phyloP scores from a whole-genome alignment of 2,888 invertebrate species.

The Masnerella sp. region DNA sequence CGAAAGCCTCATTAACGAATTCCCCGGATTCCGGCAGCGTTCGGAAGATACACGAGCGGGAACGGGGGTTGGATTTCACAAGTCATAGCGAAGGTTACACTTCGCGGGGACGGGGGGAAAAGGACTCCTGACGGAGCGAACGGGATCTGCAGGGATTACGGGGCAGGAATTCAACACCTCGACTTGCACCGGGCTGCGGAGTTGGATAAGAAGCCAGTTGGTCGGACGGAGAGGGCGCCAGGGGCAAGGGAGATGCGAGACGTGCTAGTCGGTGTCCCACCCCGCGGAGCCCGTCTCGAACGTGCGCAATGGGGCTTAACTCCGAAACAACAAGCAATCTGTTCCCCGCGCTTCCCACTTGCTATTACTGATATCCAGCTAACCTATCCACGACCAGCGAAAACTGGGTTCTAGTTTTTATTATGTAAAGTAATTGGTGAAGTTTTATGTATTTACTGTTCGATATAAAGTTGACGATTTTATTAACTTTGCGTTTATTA shows the following conservation, averaged over 20 bases:
- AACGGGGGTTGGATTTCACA: constrained; percentile 57
- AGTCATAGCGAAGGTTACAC: constrained; percentile 57
- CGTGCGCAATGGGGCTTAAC: constrained; percentile 69
- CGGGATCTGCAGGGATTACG: constrained; percentile 54
- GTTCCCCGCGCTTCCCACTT: constrained; percentile 63
- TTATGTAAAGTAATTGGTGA: constrained; percentile 29
- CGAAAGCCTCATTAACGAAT: constrained; percentile 62
- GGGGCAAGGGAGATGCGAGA: constrained; percentile 39
- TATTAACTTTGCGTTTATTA: too few relatives aligned
- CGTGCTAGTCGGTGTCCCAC: constrained; percentile 60
- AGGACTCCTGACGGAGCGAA: constrained; percentile 20
- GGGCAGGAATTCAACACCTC: constrained; percentile 58
- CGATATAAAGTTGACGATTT: too few relatives aligned
- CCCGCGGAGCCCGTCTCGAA: constrained; percentile 63
- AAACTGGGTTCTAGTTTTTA: constrained; percentile 27
- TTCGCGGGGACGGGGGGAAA: constrained; percentile 28
- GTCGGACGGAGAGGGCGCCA: constrained; percentile 36
- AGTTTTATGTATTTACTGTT: constrained; percentile 10
- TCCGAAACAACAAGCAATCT: constrained; percentile 71
- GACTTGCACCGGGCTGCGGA: constrained; percentile 43
- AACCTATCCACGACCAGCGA: constrained; percentile 27
- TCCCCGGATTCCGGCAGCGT: constrained; percentile 57
- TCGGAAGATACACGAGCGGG: constrained; percentile 53
- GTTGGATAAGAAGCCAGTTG: constrained; percentile 51
- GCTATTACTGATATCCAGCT: constrained; percentile 55